A percentile compares a stretch with the other conserved stretches of the same genome.
Conservation (phyloP, 2,888 invertebrate species). For the Ormyrus pomaceus region DNA sequence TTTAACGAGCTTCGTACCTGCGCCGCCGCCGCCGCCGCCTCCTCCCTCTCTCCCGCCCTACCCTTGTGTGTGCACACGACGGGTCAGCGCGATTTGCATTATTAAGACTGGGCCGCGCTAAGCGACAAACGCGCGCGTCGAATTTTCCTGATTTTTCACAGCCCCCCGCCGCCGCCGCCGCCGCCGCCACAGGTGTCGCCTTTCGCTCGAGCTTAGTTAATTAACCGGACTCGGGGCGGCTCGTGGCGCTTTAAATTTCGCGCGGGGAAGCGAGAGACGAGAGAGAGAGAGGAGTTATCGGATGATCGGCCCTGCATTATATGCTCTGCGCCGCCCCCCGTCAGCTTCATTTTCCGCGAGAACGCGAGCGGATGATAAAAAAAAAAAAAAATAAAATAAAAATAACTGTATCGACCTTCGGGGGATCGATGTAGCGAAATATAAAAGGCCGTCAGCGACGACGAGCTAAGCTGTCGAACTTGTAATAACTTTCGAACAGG, state of each 20-base stretch:
- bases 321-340: neutral
- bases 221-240: neutral
- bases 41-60: neutral
- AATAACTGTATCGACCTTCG: conserved; percentile 24
- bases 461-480: too few relatives aligned
- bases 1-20: conserved; percentile 27
- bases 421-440: conserved; percentile 8
- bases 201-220: neutral
- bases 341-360: conserved; percentile 23
- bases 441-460: too few relatives aligned
- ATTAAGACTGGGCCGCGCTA: conserved; percentile 8
- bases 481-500: too few relatives aligned
- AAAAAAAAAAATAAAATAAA: conserved; percentile 27
- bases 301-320: conserved; percentile 43
- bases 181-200: neutral
- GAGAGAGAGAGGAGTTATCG: conserved; percentile 35
- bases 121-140: neutral
- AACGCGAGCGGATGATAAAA: conserved; percentile 17
- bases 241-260: conserved; percentile 19
- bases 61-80: neutral
- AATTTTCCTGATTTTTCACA: neutral
- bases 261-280: neutral
- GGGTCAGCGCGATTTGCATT: conserved; percentile 24
- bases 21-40: neutral
- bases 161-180: neutral